Conservation (phyloP, 2,888 invertebrate genomes). For the Formica aserva region DNA sequence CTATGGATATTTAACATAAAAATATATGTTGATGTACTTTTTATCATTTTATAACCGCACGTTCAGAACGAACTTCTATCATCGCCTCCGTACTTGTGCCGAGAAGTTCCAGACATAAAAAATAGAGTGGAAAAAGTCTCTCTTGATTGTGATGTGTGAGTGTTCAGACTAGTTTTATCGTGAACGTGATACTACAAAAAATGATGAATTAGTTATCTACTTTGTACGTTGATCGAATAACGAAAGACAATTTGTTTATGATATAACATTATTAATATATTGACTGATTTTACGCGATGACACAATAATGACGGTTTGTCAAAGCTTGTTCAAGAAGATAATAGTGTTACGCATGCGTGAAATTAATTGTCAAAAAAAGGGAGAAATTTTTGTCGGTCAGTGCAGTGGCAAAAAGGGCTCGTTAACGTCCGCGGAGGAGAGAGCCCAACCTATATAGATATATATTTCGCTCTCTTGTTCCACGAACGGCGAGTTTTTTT, state of each 20-base stretch:
- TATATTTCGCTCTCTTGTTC: not conserved
- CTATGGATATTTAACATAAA: conserved; percentile 8
- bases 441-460: too few species aligned
- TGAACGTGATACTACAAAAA: not conserved
- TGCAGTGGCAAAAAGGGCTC: not conserved
- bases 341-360: not conserved
- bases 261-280: not conserved
- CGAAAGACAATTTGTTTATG: not conserved
- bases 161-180: not conserved
- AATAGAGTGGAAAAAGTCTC: not conserved
- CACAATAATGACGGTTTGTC: not conserved
- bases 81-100: not conserved
- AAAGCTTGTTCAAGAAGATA: not conserved
- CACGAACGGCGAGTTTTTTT: not conserved
- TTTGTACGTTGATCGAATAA: not conserved
- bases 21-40: conserved; percentile 9
- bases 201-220: not conserved
- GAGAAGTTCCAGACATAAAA: not conserved
- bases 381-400: conserved; percentile 5
- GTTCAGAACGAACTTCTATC: conserved; percentile 21
- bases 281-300: not conserved
- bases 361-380: conserved; percentile 6
- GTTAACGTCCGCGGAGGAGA: conserved; percentile 3
- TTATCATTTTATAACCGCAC: not conserved
- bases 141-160: not conserved